Base-by-base conservation (phyloP, 35 echinoderm and acorn worm species). In the Holothuria glaberrima region DNA sequence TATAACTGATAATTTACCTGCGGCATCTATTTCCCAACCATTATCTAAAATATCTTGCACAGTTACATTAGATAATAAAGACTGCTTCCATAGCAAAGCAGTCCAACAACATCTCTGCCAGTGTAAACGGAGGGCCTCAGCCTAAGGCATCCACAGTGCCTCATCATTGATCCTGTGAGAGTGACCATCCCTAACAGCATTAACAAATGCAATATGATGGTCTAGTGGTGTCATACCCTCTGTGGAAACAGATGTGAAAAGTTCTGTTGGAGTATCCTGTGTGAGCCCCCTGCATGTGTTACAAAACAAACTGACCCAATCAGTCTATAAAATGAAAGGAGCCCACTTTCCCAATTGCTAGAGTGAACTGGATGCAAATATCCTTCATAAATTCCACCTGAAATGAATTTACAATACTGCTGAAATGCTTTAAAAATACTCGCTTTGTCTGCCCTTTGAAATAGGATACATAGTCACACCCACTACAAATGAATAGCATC, bases 381-480 rank as follows among this genome's bases (percentile, higher is more conserved):
- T 13, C 89, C 89, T 19, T 29, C 26, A 82, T 6, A 52, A 20
- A 70, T 48, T 5, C 59, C 62, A 44, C 89, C 77, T 9, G 79
- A 48, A 83, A 83, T 69, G n/a, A 91, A 91, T 31, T 68, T 70
- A 54, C 79, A 83, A 58, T 46, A 27, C 34, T 81, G 59, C 22
- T 48, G 71, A 77, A 75, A 89, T 18, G 64, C 45, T 30, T 89
- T 73, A 38, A 77, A 58, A 59, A 89, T n/a, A 26, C 27, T 33
- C 87, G 6, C 52, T 86, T 81, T 9, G 38, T 17, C 17, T 56
- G 48, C 3, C 45, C 45, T 91, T 91, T 56, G 75, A 30, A 91
- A 91, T 25, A 46, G n/a, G 92, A 93, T 34, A 93, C 92, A 93
- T 89, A 93, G 56, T 93, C n/a, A n/a, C n/a, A n/a, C n/a, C n/a